Evolutionary conservation across 2,113 vertebrate genomes (phyloP).

Genomic region (Muntiacus reevesi): DNA sequence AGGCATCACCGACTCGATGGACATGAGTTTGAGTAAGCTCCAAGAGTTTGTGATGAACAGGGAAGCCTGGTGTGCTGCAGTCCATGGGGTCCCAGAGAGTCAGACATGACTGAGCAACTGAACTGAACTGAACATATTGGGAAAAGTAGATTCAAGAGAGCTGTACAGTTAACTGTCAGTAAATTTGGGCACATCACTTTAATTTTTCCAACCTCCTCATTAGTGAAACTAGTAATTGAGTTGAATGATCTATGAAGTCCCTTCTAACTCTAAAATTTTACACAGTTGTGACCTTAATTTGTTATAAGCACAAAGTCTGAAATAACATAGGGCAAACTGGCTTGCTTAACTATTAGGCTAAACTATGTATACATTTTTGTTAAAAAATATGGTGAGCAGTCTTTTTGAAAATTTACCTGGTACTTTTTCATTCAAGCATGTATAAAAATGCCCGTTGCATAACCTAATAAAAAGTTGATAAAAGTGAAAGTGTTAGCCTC

Average conservation of each 20-base stretch:
- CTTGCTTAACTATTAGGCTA: not conserved
- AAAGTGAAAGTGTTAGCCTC: not conserved
- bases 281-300: not conserved
- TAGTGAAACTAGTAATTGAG: not conserved
- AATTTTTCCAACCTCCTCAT: not conserved
- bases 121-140: not conserved
- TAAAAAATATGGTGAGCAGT: not conserved
- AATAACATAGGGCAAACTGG: not conserved
- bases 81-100: not conserved
- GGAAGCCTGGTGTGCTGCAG: not conserved
- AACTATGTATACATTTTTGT: not conserved
- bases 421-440: not conserved
- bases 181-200: not conserved
- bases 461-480: not conserved
- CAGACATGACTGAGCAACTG: not conserved
- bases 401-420: not conserved
- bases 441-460: not conserved
- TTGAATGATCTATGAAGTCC: not conserved
- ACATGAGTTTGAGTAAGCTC: not conserved
- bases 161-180: too few species aligned
- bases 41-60: not conserved
- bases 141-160: not conserved
- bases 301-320: not conserved
- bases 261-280: not conserved
- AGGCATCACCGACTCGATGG: rapidly evolving